Base-by-base conservation (phyloP, 2,797 vertebrate species). In the Chelon labrosus region DNA sequence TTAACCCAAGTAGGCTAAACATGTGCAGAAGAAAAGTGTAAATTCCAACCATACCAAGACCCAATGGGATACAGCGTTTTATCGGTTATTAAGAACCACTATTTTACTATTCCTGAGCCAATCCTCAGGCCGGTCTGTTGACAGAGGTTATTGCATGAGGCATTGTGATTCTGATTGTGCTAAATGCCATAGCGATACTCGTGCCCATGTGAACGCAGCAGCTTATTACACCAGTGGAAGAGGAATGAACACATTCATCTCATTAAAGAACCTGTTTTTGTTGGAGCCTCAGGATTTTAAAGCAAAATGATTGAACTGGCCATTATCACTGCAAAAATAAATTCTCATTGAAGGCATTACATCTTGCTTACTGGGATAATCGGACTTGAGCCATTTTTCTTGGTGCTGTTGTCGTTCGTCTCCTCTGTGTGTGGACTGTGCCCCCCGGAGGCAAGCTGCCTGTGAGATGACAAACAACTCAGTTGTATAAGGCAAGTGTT, bases 401-500 rank as follows among this genome's bases (percentile, higher is more conserved):
- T 51, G 35, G 50, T 70, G 52, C 16, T 65, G 39, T 57, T 64
- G 53, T 74, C 55, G 0, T 72, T 82, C 27, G 50, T 57, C 27
- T 82, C 84, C 38, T 84, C 81, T 16, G 31, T n/a, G 37, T 87
- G 78, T 57, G 51, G 65, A 9, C 39, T 73, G 22, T 76, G 71
- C 31, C 50, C 53, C 4, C 63, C 75, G 10, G 79, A 77, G 37
- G 52, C 54, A 2, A 17, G 51, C 20, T 69, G 85, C 61, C 70
- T 75, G 11, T 67, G 82, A 70, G 87, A 84, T 0, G 86, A 88
- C 39, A 88, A 70, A 37, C 25, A 88, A 50, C 84, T 91, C 89
- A 93, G 89, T 46, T 91, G 91, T 31, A 94, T 74, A 0, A 93
- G 17, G 10, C 89, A 90, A 8, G 94, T 92, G 80, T 92, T 93